Evolutionary conservation across 2,888 invertebrate genomes (phyloP), one percentile per base, ranked within the genome.

Genomic region (Smittia aterrima): DNA sequence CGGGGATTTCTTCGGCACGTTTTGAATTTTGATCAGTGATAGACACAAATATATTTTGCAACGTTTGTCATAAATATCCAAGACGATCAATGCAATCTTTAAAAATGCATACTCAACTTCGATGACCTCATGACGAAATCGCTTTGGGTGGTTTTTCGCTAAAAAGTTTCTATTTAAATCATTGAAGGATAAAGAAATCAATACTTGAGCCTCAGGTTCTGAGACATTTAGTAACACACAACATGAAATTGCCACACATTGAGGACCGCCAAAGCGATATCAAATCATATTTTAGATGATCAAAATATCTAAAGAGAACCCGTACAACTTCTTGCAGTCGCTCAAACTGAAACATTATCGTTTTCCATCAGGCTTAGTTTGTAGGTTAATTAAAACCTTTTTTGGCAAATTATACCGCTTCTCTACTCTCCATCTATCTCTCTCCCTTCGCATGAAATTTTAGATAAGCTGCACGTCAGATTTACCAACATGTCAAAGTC

Each of bases 401-500:
- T 66, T 25, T 38, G 18, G 27, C 66, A 32, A 66, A 38, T 18
- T 40, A 27, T 38, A 18, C 18, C 22, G 9, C n/a, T 32, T 40
- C 9, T 2, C 20, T 11, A 66, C 18, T n/a, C 4, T 66, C 38
- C 38, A 18, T 16, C 64, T 18, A 18, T 22, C 16, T 20, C 20
- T 3, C 9, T 58, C 16, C 3, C 18, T 18, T n/a, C 53, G n/a
- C 24, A 58, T 58, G 58, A 58, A 58, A 47, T 47, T 58, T 58
- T 22, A 58, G 24, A 58, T n/a, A 58, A 58, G 22, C 20, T 58
- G 20, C 58, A 58, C 16, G 66, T 66, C 66, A 66, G 66, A 66
- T 66, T 66, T 47, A 27, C 11, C 66, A 25, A 66, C 66, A 66
- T 66, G 66, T 66, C 66, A 66, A 66, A 66, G 13, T 22, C 32